A percentile compares a stretch with the other conserved stretches of the same genome.
phyloP scores from a whole-genome alignment of 1,140 invertebrate species.

The Cydia fagiglandana region DNA sequence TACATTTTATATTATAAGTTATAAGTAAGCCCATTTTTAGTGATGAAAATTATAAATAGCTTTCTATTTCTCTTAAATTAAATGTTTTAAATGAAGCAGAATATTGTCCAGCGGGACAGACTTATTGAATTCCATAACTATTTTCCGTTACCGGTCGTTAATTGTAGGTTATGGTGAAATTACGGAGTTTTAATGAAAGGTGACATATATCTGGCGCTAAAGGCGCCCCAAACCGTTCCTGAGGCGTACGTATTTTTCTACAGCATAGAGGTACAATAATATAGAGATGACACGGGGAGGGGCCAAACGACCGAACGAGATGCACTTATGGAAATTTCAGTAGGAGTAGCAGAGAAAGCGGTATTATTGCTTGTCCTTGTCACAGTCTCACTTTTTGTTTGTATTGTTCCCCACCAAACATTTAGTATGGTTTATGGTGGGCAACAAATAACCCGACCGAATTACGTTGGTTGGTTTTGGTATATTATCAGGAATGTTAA shows the following conservation, averaged over 20 bases:
- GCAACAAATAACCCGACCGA: too few relatives aligned
- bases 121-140: background rate
- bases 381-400: too few relatives aligned
- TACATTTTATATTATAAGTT: background rate
- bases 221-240: slow-evolving; percentile 53
- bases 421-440: too few relatives aligned
- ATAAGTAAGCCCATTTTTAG: background rate
- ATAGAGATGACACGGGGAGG: too few relatives aligned
- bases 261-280: too few relatives aligned
- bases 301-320: too few relatives aligned
- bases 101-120: background rate
- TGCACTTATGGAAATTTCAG: too few relatives aligned
- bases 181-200: slow-evolving; percentile 48
- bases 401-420: too few relatives aligned
- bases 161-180: slow-evolving; percentile 39
- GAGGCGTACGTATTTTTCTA: slow-evolving; percentile 48
- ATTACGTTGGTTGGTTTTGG: too few relatives aligned
- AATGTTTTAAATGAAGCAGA: background rate
- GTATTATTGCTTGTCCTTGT: too few relatives aligned
- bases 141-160: background rate
- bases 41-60: background rate
- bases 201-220: slow-evolving; percentile 51
- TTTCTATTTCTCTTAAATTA: background rate
- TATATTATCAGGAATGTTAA: too few relatives aligned
- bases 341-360: too few relatives aligned